Evolutionary conservation across 2,797 vertebrate genomes (phyloP), one percentile per base, ranked within the genome.

Genomic region (Bucorvus abyssinicus): DNA sequence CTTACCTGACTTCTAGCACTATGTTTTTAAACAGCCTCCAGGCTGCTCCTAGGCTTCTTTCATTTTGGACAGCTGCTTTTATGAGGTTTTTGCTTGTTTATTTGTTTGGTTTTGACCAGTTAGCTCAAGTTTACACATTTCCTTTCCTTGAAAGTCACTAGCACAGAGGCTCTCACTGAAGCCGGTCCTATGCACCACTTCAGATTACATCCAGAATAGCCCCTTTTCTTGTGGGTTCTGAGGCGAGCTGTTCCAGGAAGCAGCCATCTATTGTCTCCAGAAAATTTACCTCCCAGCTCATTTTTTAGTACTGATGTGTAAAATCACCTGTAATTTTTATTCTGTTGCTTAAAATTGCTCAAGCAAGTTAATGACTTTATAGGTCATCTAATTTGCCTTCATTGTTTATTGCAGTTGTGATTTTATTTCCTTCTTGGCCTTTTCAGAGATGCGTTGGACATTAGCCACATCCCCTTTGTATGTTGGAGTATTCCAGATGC

Each of bases 1-100:
- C 85, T 84, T 69, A 78, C 53, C 56, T 94, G 71, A 20, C 36
- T 93, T 80, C 40, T 65, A 70, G 45, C 21, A 40, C 23, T 78
- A 13, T 42, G 47, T 68, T 84, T 93, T 95, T 94, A 53, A 93
- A 77, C 76, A 87, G 76, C 91, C 69, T 88, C 53, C 32, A 80
- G 82, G 75, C 68, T 77, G 71, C 65, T 91, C 21, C 49, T 42
- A 71, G 79, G 71, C 38, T 89, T 85, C 68, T 91, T 94, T 91
- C 50, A 30, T 68, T 91, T 94, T 86, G 29, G 69, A 84, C 53
- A 78, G 45, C 16, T 86, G 50, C 38, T 94, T 91, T 94, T 91
- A 80, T 6, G 13, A 69, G 12, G 0, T 30, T 76, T 71, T 77
- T 85, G 1, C 26, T 74, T 85, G 53, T 80, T 70, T 70, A 59